Evolutionary conservation across 2,797 vertebrate species (phyloP), one percentile per base, ranked within the genome.

Genomic region (Cirrhinus mrigala): DNA sequence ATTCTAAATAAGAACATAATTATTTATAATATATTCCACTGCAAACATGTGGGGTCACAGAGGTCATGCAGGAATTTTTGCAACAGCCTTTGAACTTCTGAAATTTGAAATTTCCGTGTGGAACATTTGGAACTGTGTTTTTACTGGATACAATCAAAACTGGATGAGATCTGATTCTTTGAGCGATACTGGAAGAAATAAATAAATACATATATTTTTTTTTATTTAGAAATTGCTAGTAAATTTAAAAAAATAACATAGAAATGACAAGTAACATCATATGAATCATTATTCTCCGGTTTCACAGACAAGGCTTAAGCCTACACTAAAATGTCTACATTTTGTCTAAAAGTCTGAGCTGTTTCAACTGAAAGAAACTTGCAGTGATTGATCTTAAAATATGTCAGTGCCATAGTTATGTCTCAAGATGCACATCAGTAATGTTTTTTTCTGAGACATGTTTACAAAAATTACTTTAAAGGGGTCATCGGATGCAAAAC

Each of bases 1-100:
- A 79, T 79, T 40, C 77, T 64, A 48, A 64, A 48, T 62, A 46
- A 79, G 58, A 79, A 48, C 58, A 79, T 62, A 60, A 33, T 60
- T 18, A 48, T 60, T 82, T 54, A 33, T 74, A 54, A 18, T 40
- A 48, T 16, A 24, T 69, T 81, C 14, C 18, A 16, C 56, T 82
- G 40, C 22, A 74, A 74, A 82, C 69, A 14, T 37, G 22, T 9
- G 2, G 74, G 50, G 50, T 74, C 46, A 20, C 71, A 52, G 24
- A 74, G 16, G 24, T 56, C 74, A 56, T n/a, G 6, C 20, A 58
- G 74, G 12, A 75, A 40, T 40, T 15, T 37, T 56, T 37, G 5
- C 4, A 37, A 37, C 33, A 40, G 27, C 27, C 73, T 40, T 68
- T 68, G 18, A 37, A 37, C 29, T 70, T 71, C 24, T 48, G 22